Evolutionary conservation across 2,888 invertebrate species (phyloP).

Genomic region (Neuroscelio doddi): DNA sequence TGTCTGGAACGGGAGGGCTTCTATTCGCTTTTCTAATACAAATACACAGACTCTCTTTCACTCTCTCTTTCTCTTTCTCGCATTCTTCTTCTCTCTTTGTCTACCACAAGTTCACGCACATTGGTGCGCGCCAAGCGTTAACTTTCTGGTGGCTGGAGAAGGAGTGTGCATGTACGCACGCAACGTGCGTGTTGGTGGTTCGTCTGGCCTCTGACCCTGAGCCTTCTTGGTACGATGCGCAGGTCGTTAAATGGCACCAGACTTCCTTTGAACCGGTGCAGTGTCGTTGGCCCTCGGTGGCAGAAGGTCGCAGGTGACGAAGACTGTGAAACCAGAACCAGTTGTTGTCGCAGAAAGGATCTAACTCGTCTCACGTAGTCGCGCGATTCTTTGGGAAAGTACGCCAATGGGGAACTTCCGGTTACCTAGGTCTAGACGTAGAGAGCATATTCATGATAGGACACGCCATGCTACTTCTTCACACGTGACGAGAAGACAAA

Average conservation of each 20-base stretch:
- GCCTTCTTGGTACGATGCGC: conserved; percentile 57
- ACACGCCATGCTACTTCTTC: conserved; percentile 1
- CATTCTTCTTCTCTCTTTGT: conserved; percentile 4
- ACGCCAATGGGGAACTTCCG: conserved; percentile 3
- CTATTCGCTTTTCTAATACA: conserved; percentile 11
- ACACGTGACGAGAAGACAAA: neutral
- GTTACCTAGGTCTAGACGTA: conserved; percentile 1
- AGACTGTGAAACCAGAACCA: conserved; percentile 42
- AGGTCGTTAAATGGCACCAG: conserved; percentile 65
- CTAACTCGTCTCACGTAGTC: neutral
- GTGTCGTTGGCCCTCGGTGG: conserved; percentile 61
- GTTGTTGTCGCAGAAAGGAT: conserved; percentile 19
- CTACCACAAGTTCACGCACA: no score
- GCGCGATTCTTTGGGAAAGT: neutral
- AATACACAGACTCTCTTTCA: neutral
- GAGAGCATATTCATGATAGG: neutral
- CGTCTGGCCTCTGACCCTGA: conserved; percentile 66
- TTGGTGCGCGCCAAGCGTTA: no score
- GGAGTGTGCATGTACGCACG: neutral
- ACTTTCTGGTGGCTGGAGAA: neutral
- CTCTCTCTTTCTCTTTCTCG: neutral
- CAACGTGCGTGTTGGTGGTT: conserved; percentile 40
- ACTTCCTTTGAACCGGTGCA: conserved; percentile 63
- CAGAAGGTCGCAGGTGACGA: conserved; percentile 67
- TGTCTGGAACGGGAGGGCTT: conserved; percentile 28